Base-by-base conservation (phyloP, 2,888 invertebrate species). In the Orthosia gothica region DNA sequence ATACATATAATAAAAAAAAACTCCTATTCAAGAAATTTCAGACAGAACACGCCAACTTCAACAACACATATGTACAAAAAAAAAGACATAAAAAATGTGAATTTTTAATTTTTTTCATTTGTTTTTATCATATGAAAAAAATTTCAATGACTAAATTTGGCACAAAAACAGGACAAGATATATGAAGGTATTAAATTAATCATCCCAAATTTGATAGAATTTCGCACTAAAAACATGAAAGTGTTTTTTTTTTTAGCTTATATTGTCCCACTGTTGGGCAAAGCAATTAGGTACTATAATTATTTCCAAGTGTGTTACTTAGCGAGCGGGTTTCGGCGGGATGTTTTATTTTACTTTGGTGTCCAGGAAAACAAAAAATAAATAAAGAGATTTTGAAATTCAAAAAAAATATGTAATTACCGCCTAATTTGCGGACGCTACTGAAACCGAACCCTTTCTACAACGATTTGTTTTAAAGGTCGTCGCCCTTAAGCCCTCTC, bases 381-480 rank as follows among this genome's bases (percentile, higher is more conserved):
- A 5, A 32, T 4, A 11, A 16, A 9, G 5, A 32, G 12, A 45
- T n/a, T 58, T 26, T 12, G 13, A 57, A 61, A 3, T 13, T 20
- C 52, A 74, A 71, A 76, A 58, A 57, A 26, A 40, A 70, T 32
- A 83, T 58, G 74, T 78, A 81, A 87, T 78, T 73, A 83, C 65
- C 62, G 57, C 68, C 82, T 90, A 84, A 82, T 94, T 88, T 94
- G 92, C 93, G 84, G 88, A 91, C 96, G 79, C 87, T 96, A 94
- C 95, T 88, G 91, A 93, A 95, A 93, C 94, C 94, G 94, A 95
- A 95, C 95, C 96, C 95, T 95, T 94, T 93, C 93, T 94, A 93
- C 93, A 92, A 91, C 96, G 96, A 96, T 96, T 96, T 96, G 96
- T 96, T 96, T 96, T 94, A 96, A 94, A 95, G 96, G 96, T 96